Conservation (phyloP, 2,797 vertebrate species). For the Eremophila alpestris region DNA sequence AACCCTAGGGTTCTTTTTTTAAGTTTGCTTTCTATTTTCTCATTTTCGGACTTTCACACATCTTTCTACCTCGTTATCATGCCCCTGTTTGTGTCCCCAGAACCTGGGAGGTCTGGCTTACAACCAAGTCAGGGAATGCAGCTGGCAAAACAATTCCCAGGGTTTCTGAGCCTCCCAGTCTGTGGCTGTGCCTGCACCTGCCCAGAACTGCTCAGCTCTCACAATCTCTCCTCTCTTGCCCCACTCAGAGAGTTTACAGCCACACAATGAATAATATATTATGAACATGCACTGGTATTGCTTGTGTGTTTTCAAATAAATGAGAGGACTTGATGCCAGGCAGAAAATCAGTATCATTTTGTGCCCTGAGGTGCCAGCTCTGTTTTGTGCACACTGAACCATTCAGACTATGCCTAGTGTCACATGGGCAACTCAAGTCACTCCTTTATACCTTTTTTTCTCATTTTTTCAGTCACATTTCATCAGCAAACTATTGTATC, state of each 20-base stretch:
- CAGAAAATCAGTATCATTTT: neutral
- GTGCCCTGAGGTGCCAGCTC: neutral
- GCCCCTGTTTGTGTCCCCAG: neutral
- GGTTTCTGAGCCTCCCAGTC: neutral
- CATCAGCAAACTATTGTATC: neutral
- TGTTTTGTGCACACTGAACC: neutral
- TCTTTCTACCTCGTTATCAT: rapidly evolving
- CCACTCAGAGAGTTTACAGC: neutral
- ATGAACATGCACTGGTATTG: neutral
- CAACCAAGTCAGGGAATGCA: neutral
- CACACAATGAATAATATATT: neutral
- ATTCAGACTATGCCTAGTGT: neutral
- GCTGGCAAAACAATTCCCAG: neutral
- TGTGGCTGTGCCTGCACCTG: neutral
- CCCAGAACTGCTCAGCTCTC: neutral
- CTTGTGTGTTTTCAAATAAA: neutral
- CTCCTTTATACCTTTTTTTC: neutral
- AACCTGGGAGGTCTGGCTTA: neutral
- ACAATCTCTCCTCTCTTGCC: rapidly evolving
- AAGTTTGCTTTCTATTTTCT: neutral
- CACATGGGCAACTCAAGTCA: neutral
- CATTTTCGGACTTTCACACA: neutral
- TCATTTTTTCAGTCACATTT: neutral
- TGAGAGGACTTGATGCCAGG: neutral
- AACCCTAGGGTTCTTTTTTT: neutral